Evolutionary conservation across 2,113 vertebrate genomes (phyloP).

Genomic region (Platanista minor): DNA sequence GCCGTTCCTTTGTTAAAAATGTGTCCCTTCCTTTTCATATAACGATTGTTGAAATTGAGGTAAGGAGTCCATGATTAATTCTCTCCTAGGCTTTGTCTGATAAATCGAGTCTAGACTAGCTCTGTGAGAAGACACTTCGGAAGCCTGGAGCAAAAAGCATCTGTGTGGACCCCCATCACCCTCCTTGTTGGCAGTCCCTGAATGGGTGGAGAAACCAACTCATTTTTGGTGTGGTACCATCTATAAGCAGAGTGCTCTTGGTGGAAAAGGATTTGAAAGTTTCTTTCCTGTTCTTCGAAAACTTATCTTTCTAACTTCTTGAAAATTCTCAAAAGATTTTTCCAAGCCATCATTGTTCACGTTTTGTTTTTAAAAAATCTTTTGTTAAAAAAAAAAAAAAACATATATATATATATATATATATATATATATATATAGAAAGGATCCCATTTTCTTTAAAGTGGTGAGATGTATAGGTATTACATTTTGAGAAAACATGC

Average conservation of each 20-base stretch:
- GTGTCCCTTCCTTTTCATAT: background rate
- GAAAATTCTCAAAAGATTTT: background rate
- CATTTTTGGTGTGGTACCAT: background rate
- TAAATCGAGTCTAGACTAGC: background rate
- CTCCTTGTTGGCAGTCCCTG: background rate
- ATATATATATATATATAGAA: too few relatives aligned
- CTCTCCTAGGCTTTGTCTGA: background rate
- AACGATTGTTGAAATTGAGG: background rate
- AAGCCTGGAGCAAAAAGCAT: background rate
- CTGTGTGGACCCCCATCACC: rapidly evolving
- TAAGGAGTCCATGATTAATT: background rate
- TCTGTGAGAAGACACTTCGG: background rate
- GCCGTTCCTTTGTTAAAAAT: conserved; percentile 43
- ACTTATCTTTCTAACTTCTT: background rate
- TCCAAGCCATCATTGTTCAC: background rate
- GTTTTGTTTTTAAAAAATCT: background rate
- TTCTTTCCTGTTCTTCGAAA: background rate
- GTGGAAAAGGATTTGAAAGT: background rate
- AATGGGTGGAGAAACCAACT: background rate
- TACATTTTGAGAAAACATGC: background rate
- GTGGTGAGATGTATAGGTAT: background rate
- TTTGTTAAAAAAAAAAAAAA: background rate
- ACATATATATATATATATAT: too few relatives aligned
- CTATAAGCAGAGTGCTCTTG: background rate
- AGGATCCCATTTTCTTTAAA: background rate